Conservation (phyloP, 1,140 invertebrate genomes). For the Drosophila rufa region DNA sequence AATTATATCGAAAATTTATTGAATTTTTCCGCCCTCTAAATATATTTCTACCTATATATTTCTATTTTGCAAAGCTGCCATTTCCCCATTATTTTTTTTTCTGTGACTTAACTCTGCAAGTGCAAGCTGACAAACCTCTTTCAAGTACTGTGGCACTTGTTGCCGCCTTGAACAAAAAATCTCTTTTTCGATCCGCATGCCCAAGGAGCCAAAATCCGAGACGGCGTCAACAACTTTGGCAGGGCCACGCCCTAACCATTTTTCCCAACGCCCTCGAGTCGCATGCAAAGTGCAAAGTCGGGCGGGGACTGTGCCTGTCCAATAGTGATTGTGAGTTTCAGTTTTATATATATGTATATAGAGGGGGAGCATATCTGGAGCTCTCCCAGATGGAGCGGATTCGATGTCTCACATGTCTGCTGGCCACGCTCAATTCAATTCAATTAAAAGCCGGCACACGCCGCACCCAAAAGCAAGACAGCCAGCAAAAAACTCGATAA, state of each 20-base stretch:
- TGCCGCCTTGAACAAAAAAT: conserved; percentile 32
- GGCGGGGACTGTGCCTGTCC: conserved; percentile 24
- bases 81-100: not conserved
- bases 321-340: conserved; percentile 7
- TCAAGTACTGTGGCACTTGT: conserved; percentile 48
- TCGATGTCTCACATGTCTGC: conserved; percentile 57
- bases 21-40: too few species aligned
- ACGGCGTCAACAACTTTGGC: conserved; percentile 46
- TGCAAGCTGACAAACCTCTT: conserved; percentile 29
- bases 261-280: conserved; percentile 31
- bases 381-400: conserved; percentile 24
- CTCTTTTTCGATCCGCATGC: conserved; percentile 1
- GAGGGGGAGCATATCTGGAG: conserved; percentile 17
- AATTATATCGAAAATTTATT: too few species aligned
- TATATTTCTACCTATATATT: not conserved
- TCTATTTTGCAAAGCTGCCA: not conserved
- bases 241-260: conserved; percentile 51
- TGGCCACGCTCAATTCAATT: conserved; percentile 67
- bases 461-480: conserved; percentile 43
- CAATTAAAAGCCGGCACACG: conserved; percentile 61
- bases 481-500: conserved; percentile 1
- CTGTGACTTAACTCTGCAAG: not conserved
- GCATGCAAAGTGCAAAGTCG: conserved; percentile 44
- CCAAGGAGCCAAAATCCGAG: conserved; percentile 33
- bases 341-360: not conserved